These are phyloP conservation scores for Pseudopodoces humilis DNA, from an alignment of 2,113 vertebrate genomes.

Conservation along the genomic window DNA sequence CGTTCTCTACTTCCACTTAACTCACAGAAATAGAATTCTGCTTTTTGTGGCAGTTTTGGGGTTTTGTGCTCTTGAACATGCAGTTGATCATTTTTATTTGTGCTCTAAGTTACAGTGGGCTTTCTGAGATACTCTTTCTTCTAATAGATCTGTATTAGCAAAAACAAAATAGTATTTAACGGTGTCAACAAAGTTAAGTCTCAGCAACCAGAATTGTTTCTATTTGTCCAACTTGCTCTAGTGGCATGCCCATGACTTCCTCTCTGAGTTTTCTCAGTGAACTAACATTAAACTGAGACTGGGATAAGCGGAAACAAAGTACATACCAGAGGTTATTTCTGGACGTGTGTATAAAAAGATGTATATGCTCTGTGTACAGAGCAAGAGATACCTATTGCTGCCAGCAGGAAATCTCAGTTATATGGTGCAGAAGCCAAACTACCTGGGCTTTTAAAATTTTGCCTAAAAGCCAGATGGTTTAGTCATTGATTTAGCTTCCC, in stretches of 20 bases:
- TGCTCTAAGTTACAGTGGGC: background rate
- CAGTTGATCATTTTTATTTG: background rate
- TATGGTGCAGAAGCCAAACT: background rate
- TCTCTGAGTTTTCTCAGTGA: background rate
- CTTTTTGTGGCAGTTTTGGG: background rate
- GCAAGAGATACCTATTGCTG: background rate
- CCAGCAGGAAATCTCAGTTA: background rate
- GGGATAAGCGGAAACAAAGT: background rate
- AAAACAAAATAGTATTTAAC: background rate
- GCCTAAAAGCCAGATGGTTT: background rate
- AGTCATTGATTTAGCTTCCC: background rate
- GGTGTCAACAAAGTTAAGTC: background rate
- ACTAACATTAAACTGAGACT: background rate
- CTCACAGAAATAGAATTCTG: background rate
- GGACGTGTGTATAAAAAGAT: accelerated
- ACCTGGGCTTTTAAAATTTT: background rate
- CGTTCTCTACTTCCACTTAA: background rate
- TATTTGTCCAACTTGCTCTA: background rate
- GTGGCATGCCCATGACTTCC: background rate
- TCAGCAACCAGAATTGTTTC: background rate
- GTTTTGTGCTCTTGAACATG: background rate
- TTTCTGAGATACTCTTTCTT: background rate
- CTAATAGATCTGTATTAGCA: background rate
- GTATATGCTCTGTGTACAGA: background rate
- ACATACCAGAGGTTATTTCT: background rate